These are phyloP conservation scores for Silurus meridionalis DNA, from an alignment of 2,113 vertebrate species.

Conservation along the genomic window DNA sequence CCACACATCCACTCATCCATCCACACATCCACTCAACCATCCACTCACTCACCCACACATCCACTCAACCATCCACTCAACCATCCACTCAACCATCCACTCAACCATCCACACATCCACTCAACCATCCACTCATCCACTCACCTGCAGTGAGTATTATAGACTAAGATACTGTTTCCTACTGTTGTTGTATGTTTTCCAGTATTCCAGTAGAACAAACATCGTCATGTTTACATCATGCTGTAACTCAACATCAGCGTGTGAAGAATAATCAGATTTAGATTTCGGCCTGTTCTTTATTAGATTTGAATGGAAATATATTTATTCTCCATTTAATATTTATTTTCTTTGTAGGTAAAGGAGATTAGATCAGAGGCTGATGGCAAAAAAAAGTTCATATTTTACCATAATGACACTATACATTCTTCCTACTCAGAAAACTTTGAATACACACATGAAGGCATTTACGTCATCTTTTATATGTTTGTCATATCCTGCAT, in stretches of 20 bases:
- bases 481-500: neutral
- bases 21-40: too few species aligned
- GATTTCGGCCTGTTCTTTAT: too few species aligned
- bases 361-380: neutral
- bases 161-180: neutral
- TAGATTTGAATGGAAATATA: neutral
- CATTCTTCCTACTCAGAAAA: neutral
- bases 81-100: too few species aligned
- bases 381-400: neutral
- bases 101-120: too few species aligned
- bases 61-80: too few species aligned
- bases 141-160: constrained; percentile 3
- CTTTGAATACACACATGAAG: neutral
- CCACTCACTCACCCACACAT: too few species aligned
- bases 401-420: too few species aligned
- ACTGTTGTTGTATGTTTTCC: neutral
- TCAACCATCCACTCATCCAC: too few species aligned
- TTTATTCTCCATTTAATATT: too few species aligned
- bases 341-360: too few species aligned
- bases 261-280: neutral
- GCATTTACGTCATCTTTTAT: neutral
- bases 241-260: neutral
- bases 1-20: too few species aligned
- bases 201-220: neutral
- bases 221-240: neutral